Evolutionary conservation across 2,888 invertebrate genomes (phyloP), one percentile per base, ranked within the genome.

Genomic region (Trissolcus japonicus): DNA sequence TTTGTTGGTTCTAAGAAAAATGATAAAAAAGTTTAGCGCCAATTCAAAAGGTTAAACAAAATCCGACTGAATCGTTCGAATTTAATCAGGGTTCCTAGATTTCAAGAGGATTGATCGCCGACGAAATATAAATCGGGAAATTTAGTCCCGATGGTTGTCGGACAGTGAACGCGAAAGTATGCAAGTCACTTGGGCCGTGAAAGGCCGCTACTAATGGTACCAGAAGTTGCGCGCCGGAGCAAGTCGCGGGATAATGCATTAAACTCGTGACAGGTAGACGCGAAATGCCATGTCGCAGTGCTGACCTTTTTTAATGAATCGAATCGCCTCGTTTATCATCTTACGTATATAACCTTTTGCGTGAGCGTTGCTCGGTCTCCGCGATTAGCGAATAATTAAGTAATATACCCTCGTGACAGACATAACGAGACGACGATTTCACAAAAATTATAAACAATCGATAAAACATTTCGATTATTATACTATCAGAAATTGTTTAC

Each of bases 291-390:
- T 50, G 63, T 61, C 21, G 7, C 50, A 53, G 14, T 63, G 53
- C 9, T 74, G 61, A 74, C 67, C 73, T 67, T 74, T 74, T 74
- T 74, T 56, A 66, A 74, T 19, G 67, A 67, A 66, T 41, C 60
- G 51, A 72, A 65, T 72, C 55, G 19, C 13, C 35, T 53, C 29
- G 63, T 66, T 61, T 55, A 61, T 56, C 73, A 21, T 53, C 54
- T 11, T 41, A 40, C 4, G 29, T 43, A 13, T 48, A 66, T 11
- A 40, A 55, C 55, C 11, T 51, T 46, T 51, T 51, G 17, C 19
- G 17, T 51, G n/a, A 35, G 35, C 46, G 13, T 16, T 29, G 17
- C 50, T 19, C 40, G n/a, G 29, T 59, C 25, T 17, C 19, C 51
- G 17, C 14, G 59, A 59, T 67, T 67, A 67, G 25, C 16, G 14